Percentiles rank a stretch among this genome's conserved stretches.
These are phyloP conservation scores for Dendrophyllia cribrosa DNA, from an alignment of 64 coral and sea anemone genomes.

Conservation along the genomic window DNA sequence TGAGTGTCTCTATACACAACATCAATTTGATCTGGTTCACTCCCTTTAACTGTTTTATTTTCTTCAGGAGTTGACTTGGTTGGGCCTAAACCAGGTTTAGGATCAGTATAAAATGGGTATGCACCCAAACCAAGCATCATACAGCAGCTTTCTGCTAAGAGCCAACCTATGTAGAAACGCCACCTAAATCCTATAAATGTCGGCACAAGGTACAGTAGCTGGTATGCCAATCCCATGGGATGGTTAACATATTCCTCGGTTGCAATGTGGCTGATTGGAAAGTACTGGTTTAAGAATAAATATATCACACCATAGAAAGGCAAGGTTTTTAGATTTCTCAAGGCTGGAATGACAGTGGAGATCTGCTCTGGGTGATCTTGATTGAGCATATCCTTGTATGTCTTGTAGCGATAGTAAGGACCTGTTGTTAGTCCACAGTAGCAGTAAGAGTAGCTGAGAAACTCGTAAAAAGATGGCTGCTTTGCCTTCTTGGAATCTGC, in stretches of 20 bases:
- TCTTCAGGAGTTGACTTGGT: constrained; percentile 48
- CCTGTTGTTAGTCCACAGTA: constrained; percentile 95
- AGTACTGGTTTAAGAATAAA: constrained; percentile 75
- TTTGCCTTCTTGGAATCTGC: constrained; percentile 40
- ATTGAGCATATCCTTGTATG: constrained; percentile 88
- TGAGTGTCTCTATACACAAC: constrained; percentile 63
- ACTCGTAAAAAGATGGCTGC: constrained; percentile 77
- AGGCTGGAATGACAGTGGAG: constrained; percentile 75
- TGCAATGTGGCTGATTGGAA: constrained; percentile 88
- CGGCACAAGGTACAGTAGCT: constrained; percentile 89
- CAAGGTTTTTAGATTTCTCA: constrained; percentile 65
- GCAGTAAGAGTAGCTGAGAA: constrained; percentile 89
- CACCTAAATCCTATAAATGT: constrained; percentile 93
- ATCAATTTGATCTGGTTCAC: constrained; percentile 1
- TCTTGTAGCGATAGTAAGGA: constrained; percentile 96
- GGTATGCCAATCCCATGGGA: constrained; percentile 79
- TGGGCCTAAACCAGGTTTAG: constrained; percentile 90
- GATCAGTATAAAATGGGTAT: constrained; percentile 82
- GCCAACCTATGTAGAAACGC: constrained; percentile 98
- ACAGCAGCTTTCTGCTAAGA: constrained; percentile 91
- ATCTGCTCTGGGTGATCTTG: constrained; percentile 81
- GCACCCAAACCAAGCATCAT: constrained; percentile 91
- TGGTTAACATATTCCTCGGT: constrained; percentile 77
- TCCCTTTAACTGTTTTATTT: constrained; percentile 51
- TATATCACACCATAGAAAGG: constrained; percentile 71